Evolutionary conservation across 2,797 vertebrate species (phyloP).

Genomic region (Hemibagrus guttatus): DNA sequence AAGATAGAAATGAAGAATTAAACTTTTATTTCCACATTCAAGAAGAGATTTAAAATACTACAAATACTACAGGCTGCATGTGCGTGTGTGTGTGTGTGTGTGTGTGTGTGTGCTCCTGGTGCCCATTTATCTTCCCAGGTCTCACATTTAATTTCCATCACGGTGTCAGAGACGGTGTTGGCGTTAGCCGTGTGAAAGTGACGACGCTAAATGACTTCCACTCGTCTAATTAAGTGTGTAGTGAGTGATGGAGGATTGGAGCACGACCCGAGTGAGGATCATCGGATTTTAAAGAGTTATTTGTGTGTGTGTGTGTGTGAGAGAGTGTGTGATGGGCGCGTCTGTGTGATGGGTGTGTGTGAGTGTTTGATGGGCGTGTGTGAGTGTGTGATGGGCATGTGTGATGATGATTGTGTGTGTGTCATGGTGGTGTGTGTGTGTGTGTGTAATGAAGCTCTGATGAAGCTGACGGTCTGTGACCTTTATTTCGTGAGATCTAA

Average conservation of each 20-base stretch:
- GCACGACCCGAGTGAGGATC: constrained; percentile 42
- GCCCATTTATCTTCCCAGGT: constrained; percentile 81
- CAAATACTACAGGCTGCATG: background rate
- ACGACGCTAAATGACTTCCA: constrained; percentile 60
- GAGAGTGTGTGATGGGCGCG: background rate
- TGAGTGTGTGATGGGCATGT: background rate
- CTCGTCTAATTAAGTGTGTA: constrained; percentile 69
- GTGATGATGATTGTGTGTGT: background rate
- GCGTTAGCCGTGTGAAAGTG: constrained; percentile 66
- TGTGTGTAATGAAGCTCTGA: constrained; percentile 73
- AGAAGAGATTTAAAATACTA: background rate
- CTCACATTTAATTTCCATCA: constrained; percentile 82
- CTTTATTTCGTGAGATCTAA: constrained; percentile 75
- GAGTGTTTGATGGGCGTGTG: constrained; percentile 45
- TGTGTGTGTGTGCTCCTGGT: constrained; percentile 61
- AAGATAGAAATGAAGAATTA: no score
- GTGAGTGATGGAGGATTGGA: constrained; percentile 70
- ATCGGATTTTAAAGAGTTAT: constrained; percentile 61
- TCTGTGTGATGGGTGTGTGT: background rate
- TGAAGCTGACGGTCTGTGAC: constrained; percentile 79
- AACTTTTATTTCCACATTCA: no score
- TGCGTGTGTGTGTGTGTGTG: constrained; percentile 42
- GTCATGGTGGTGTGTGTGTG: background rate
- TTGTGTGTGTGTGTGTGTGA: background rate
- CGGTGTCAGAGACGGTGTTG: constrained; percentile 73